A percentile compares a stretch with the other conserved stretches of the same genome.
These are phyloP conservation scores for Dasysyrphus albostriatus DNA, from an alignment of 2,888 invertebrate species.

Conservation along the genomic window DNA sequence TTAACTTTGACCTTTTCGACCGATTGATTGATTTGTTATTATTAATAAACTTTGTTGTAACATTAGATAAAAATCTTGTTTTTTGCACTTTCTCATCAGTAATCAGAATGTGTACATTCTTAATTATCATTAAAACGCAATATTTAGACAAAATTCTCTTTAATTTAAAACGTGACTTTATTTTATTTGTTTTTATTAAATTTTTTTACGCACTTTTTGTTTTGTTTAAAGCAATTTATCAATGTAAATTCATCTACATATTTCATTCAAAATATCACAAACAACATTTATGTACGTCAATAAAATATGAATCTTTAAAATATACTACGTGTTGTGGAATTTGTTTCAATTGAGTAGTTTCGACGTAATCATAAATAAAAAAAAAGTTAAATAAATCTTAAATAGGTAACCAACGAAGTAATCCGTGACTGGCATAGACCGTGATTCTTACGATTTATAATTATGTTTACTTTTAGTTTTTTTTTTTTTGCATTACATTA, in stretches of 20 bases:
- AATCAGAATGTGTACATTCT: background rate
- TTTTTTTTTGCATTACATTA: background rate
- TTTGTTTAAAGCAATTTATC: background rate
- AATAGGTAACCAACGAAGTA: conserved; percentile 35
- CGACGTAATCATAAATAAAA: background rate
- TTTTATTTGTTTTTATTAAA: no score
- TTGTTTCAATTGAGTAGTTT: conserved; percentile 31
- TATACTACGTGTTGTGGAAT: conserved; percentile 1
- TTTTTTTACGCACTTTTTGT: background rate
- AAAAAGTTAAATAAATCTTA: background rate
- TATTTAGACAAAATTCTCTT: background rate
- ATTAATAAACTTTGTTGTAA: background rate
- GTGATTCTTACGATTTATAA: conserved; percentile 30
- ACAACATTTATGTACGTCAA: background rate
- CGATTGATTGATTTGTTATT: background rate
- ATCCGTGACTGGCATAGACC: conserved; percentile 33
- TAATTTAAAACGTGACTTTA: background rate
- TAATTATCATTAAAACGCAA: background rate
- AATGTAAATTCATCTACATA: conserved; percentile 2
- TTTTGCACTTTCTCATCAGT: background rate
- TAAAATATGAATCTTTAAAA: conserved; percentile 15
- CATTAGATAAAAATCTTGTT: conserved; percentile 2
- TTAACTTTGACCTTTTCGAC: background rate
- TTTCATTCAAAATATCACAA: conserved; percentile 21
- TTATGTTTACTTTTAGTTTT: conserved; percentile 33